Conservation (phyloP, 2,113 vertebrate genomes). For the rabbit (Oryctolagus cuniculus) region mOryCun1.1 NC_091436.1:88230501-88231000, state of each 20-base stretch:
- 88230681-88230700: background rate
- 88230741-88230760: background rate
- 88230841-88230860: slow-evolving; percentile 30
- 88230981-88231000: slow-evolving; percentile 78
- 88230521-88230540: background rate
- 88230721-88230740: background rate
- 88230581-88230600: slow-evolving; percentile 8
- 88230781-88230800: background rate
- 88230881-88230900: slow-evolving; percentile 31
- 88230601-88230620: slow-evolving; percentile 15
- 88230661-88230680: slow-evolving; percentile 22
- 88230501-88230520: slow-evolving; percentile 34
- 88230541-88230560: slow-evolving; percentile 20
- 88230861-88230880: background rate
- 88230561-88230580: slow-evolving; percentile 13
- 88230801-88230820: background rate
- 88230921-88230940: slow-evolving; percentile 81
- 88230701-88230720: background rate
- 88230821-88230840: background rate
- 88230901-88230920: background rate
- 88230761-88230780: background rate
- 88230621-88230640: background rate
- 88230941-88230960: slow-evolving; percentile 95
- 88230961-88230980: slow-evolving; percentile 93
- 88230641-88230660: background rate